Conservation (phyloP, 1,140 invertebrate genomes). For the Chrysomallon squamiferum region DNA sequence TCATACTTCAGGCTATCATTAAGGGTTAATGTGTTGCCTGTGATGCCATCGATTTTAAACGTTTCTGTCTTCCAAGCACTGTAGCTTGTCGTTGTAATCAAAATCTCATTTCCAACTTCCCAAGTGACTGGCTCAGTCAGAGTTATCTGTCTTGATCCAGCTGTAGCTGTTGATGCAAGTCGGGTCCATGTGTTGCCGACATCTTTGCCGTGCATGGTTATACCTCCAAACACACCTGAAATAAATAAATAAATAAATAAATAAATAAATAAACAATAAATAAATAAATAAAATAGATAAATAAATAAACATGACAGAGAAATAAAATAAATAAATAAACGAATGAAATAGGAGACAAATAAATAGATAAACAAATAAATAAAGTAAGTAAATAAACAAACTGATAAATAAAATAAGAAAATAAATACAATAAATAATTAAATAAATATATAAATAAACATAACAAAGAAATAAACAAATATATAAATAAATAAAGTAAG, state of each 20-base stretch:
- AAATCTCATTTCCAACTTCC: constrained; percentile 51
- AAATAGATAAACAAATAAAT: too few species aligned
- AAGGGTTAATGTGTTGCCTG: constrained; percentile 36
- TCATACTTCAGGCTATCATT: constrained; percentile 42
- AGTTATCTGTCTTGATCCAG: constrained; percentile 40
- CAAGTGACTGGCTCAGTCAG: constrained; percentile 45
- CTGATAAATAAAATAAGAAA: too few species aligned
- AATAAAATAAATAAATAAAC: too few species aligned
- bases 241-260: constrained; percentile 2
- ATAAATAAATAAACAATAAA: background rate
- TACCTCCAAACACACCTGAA: constrained; percentile 54
- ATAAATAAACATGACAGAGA: too few species aligned
- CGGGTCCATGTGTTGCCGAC: constrained; percentile 44
- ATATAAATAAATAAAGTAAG: too few species aligned
- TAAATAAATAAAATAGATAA: background rate
- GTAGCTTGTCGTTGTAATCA: constrained; percentile 54
- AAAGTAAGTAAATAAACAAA: too few species aligned
- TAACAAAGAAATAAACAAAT: too few species aligned
- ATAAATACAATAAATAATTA: too few species aligned
- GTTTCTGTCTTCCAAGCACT: constrained; percentile 55
- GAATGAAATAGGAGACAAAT: too few species aligned
- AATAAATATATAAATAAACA: too few species aligned
- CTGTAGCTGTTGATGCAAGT: constrained; percentile 36
- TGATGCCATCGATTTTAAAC: constrained; percentile 41
- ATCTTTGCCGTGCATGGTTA: constrained; percentile 57